A percentile compares a stretch with the other conserved stretches of the same genome.
Conservation (phyloP, 2,113 vertebrate genomes). For the Nycticebus coucang region DNA sequence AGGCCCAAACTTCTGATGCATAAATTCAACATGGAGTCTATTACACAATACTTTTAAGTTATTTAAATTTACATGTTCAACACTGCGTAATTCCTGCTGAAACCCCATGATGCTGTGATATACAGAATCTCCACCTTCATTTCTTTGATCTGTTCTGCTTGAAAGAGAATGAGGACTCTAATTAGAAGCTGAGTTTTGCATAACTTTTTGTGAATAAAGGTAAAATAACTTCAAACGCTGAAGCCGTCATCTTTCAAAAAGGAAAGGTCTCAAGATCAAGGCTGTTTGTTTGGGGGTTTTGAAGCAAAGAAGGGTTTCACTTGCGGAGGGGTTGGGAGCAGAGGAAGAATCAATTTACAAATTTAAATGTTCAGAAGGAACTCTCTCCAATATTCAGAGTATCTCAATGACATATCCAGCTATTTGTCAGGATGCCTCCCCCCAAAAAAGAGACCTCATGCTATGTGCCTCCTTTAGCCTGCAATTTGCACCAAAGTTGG, state of each 20-base stretch:
- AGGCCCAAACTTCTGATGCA: not conserved
- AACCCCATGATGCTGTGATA: constrained; percentile 39
- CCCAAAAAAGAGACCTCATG: not conserved
- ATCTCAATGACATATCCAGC: not conserved
- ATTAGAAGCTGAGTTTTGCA: constrained; percentile 61
- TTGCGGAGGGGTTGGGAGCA: not conserved
- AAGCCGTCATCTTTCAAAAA: constrained; percentile 36
- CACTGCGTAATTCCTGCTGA: constrained; percentile 37
- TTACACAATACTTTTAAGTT: not conserved
- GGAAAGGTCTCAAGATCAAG: constrained; percentile 41
- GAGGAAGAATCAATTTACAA: constrained; percentile 13
- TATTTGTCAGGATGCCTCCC: not conserved
- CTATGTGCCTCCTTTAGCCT: not conserved
- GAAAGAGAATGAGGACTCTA: constrained; percentile 56
- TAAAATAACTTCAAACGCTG: constrained; percentile 67
- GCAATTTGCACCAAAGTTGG: constrained; percentile 9
- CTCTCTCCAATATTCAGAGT: constrained; percentile 19
- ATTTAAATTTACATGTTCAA: constrained; percentile 55
- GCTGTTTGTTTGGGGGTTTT: constrained; percentile 21
- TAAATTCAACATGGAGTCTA: not conserved
- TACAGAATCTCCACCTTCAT: not conserved
- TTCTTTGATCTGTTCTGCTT: constrained; percentile 64
- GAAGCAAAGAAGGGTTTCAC: not conserved
- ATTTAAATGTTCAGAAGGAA: constrained; percentile 21
- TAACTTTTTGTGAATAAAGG: constrained; percentile 68